Evolutionary conservation across 2,888 invertebrate genomes (phyloP), one percentile per base, ranked within the genome.

Genomic region (Julus scanicus): DNA sequence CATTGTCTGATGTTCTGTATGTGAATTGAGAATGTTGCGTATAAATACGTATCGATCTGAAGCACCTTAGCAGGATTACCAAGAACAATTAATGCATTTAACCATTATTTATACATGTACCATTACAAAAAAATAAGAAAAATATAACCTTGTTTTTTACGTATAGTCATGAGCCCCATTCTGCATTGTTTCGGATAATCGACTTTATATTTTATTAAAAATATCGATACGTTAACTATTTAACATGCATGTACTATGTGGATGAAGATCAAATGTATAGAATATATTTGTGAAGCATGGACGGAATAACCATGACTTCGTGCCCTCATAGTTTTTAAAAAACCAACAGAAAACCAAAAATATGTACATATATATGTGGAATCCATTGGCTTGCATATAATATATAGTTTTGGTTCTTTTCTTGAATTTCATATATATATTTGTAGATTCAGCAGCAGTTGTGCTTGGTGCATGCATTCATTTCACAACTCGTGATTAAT

Each of bases 401-500:
- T 53, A 53, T n/a, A n/a, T 63, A 6, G 63, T 63, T 63, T 63
- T 6, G 9, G 71, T 80, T 80, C 37, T 80, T 80, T 80, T 37
- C 80, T 80, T 29, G 80, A 37, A 80, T 80, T 80, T 80, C 29
- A 15, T 29, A 80, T 20, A 29, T 29, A 80, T 80, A 80, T 80
- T 80, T 80, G 80, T 80, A 80, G 80, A 80, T 80, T 80, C 80
- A 80, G 80, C 80, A 80, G 80, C 80, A 29, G 20, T 8, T 71
- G 71, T 20, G 71, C 71, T 9, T 71, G 80, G 80, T 80, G 80
- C 80, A 80, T 80, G 80, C 80, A 80, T 80, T 80, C 80, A 80
- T 80, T 80, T 80, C 80, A 37, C 80, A 80, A 80, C 80, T 80
- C 37, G 80, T 80, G 80, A 80, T 80, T 80, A 80, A 80, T 80